Base-by-base conservation (phyloP, 1,140 invertebrate species). In the Brachionus manjavacas region DNA sequence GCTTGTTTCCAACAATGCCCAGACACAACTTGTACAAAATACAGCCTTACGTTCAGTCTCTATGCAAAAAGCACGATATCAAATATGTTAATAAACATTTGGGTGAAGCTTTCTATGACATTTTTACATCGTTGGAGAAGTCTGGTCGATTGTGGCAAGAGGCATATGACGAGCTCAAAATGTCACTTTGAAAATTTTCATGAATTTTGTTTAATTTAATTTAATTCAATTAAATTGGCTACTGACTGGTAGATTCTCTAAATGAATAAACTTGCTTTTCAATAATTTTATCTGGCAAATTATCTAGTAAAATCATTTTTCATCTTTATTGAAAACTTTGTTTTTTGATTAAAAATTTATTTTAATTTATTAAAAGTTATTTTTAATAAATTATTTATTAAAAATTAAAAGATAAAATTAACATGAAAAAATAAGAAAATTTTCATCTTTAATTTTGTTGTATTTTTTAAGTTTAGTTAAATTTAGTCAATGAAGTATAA, bases 1-100 rank as follows among this genome's bases (percentile, higher is more conserved):
- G 89, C 79, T 85, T 89, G 80, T 90, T 89, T 79, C 89, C 89
- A 28, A 89, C 87, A 25, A 90, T 90, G 89, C 89, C 89, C 14
- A 83, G 89, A 83, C 89, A 89, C 84, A 90, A 90, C 70, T 86
- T 87, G 28, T 86, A 87, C 66, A 89, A 89, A 85, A 87, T 89
- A 11, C 86, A 87, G 3, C 87, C 88, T 16, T 86, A 88, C 31
- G 89, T 90, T 12, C 86, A 87, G 83, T 88, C 88, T 7, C 28
- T 89, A 6, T 89, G 88, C 86, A 85, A 88, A 78, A 89, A 89
- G 87, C 87, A 90, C 86, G 86, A 86, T 43, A 84, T 90, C 3
- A 70, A 85, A 6, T 89, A 89, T 85, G 80, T 87, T 72, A 86
- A 86, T 7, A 90, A 90, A 83, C 86, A 87, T 1, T 85, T 90